Percentiles rank a stretch among this genome's conserved stretches.
Evolutionary conservation across 1,140 invertebrate species (phyloP).

Genomic region (Melanaphis sacchari): DNA sequence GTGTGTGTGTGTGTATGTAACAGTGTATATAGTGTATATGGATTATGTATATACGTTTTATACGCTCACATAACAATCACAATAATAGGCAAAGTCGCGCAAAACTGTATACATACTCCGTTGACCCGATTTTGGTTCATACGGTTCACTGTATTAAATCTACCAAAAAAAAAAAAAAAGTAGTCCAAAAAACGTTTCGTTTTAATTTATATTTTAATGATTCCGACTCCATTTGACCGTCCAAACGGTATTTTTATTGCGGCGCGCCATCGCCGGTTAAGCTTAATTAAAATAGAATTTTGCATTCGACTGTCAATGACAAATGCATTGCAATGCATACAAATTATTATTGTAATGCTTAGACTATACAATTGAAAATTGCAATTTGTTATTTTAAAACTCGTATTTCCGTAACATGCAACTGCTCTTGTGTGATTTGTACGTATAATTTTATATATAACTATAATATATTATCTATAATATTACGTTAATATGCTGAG

Average conservation of each 20-base stretch:
- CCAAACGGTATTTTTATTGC: not conserved
- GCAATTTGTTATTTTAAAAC: not conserved
- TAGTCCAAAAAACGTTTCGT: not conserved
- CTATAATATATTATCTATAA: not conserved
- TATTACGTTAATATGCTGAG: not conserved
- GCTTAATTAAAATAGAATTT: not conserved
- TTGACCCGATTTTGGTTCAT: not conserved
- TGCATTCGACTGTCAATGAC: not conserved
- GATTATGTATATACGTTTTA: not conserved
- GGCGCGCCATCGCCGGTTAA: not conserved
- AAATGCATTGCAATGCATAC: not conserved
- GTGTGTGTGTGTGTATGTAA: no score
- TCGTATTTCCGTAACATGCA: not conserved
- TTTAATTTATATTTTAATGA: conserved; percentile 1
- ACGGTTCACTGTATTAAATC: not conserved
- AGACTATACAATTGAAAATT: not conserved
- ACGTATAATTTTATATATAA: no score
- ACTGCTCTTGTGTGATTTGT: not conserved
- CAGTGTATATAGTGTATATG: no score
- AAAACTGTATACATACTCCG: not conserved
- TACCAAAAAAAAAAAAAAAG: not conserved
- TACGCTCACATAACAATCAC: not conserved
- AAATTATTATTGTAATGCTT: not conserved
- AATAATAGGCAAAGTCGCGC: not conserved
- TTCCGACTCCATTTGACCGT: not conserved